Evolutionary conservation across 1,140 invertebrate genomes (phyloP).

Genomic region (Asobara japonica): DNA sequence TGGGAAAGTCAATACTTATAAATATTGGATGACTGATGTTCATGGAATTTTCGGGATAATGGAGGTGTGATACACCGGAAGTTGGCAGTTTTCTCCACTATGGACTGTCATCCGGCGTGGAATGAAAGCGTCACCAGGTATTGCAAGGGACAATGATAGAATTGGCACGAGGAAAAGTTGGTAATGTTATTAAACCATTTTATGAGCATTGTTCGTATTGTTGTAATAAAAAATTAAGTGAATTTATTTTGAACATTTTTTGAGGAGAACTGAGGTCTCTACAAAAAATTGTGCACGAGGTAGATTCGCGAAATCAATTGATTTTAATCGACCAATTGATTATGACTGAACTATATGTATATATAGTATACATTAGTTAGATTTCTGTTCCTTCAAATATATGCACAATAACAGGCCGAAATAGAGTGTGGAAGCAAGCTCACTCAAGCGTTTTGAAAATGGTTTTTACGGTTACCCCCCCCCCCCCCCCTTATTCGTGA

Average conservation of each 20-base stretch:
- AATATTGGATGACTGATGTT: not conserved
- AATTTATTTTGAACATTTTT: too few species aligned
- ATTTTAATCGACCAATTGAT: too few species aligned
- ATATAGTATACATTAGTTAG: too few species aligned
- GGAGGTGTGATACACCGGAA: not conserved
- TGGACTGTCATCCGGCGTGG: not conserved
- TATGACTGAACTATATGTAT: too few species aligned
- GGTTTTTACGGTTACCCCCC: not conserved
- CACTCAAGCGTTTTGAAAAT: conserved; percentile 4
- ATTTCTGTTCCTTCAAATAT: too few species aligned
- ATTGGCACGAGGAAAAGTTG: not conserved
- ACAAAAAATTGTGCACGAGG: too few species aligned
- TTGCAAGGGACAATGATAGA: not conserved
- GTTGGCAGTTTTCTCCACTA: not conserved
- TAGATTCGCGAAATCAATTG: too few species aligned
- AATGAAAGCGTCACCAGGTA: not conserved
- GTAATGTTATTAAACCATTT: too few species aligned
- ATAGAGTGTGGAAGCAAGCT: not conserved
- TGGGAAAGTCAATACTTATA: not conserved
- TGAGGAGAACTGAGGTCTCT: too few species aligned
- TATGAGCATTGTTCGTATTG: too few species aligned
- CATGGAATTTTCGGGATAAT: conserved; percentile 4
- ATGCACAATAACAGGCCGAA: not conserved
- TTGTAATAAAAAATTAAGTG: too few species aligned
- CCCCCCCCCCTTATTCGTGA: not conserved